Conservation (phyloP, 2,113 vertebrate genomes). For the Phocoena sinus region DNA sequence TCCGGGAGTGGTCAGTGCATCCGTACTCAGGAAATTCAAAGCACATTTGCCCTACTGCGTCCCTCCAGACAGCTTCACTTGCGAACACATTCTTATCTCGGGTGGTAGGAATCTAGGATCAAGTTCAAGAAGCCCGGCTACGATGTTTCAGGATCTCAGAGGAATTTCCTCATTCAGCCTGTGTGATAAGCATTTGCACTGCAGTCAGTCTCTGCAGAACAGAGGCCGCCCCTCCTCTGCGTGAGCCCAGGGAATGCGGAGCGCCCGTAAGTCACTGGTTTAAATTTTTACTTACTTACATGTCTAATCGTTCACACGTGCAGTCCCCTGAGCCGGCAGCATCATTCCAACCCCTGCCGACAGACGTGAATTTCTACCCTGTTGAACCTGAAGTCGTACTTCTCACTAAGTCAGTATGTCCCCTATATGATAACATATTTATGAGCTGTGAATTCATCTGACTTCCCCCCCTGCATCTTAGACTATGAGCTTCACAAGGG, state of each 20-base stretch:
- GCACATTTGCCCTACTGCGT: neutral
- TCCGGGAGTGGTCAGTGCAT: neutral
- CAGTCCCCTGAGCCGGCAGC: neutral
- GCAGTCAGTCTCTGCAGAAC: neutral
- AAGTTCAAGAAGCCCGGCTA: conserved; percentile 15
- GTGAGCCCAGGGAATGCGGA: neutral
- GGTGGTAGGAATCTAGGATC: conserved; percentile 12
- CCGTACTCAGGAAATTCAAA: conserved; percentile 18
- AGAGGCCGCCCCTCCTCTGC: neutral
- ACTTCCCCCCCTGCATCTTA: neutral
- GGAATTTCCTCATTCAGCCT: neutral
- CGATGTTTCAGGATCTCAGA: neutral
- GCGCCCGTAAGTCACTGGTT: neutral
- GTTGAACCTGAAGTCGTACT: neutral
- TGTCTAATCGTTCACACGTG: neutral
- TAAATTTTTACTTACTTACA: neutral
- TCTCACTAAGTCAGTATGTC: neutral
- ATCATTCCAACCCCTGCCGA: neutral
- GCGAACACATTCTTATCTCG: conserved; percentile 38
- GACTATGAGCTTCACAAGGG: neutral
- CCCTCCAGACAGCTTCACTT: neutral
- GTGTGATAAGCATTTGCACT: neutral
- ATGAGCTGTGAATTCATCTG: neutral
- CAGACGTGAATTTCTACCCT: neutral
- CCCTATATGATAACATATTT: neutral